phyloP scores from a whole-genome alignment of 1,140 invertebrate genomes.

The Drosophila eugracilis region DNA sequence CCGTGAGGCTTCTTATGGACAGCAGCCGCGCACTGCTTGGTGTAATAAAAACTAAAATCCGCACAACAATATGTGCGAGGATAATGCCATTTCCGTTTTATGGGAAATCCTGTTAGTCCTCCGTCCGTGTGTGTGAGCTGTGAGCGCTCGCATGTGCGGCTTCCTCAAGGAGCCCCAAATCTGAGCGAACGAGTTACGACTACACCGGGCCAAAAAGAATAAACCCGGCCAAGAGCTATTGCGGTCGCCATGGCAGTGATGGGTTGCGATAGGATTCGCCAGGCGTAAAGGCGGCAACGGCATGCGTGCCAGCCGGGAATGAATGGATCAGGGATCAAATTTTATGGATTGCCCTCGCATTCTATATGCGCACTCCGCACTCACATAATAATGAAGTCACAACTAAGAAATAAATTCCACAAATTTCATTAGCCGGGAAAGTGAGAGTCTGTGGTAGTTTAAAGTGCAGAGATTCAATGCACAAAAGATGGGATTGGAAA shows the following conservation, averaged over 20 bases:
- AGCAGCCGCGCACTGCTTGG: conserved; percentile 62
- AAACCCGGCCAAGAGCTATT: conserved; percentile 39
- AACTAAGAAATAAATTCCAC: conserved; percentile 40
- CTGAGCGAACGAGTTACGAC: conserved; percentile 57
- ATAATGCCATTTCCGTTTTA: conserved; percentile 84
- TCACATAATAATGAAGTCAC: conserved; percentile 40
- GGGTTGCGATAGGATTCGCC: conserved; percentile 39
- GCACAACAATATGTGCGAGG: conserved; percentile 83
- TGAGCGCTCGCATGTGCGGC: conserved; percentile 51
- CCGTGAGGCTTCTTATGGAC: conserved; percentile 66
- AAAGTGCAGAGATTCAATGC: not conserved
- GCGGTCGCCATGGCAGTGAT: conserved; percentile 48
- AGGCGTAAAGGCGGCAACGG: conserved; percentile 5
- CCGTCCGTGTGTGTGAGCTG: conserved; percentile 27
- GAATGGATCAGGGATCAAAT: conserved; percentile 52
- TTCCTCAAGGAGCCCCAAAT: conserved; percentile 58
- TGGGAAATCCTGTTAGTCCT: conserved; percentile 79
- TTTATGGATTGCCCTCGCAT: conserved; percentile 41
- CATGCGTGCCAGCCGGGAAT: conserved; percentile 31
- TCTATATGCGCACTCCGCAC: conserved; percentile 3
- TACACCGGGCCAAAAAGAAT: conserved; percentile 49
- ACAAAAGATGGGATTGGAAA: not conserved
- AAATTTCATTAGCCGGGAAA: conserved; percentile 27
- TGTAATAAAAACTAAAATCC: conserved; percentile 84
- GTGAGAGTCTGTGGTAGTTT: not conserved